Base-by-base conservation (phyloP, 2,888 invertebrate species). In the Noctua comes region DNA sequence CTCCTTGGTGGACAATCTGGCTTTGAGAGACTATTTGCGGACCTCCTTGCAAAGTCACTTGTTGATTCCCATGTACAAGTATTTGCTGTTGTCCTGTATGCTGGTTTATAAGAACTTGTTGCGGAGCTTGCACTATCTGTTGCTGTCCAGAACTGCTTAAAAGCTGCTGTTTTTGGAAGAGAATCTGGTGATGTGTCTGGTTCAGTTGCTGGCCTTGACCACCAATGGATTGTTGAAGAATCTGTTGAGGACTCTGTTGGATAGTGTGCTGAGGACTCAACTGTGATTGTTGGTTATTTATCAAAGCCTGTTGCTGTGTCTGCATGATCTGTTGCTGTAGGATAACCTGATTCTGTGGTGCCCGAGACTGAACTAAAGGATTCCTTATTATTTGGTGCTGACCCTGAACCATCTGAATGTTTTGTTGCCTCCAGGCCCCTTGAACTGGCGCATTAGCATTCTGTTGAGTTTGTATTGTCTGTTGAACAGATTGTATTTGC, bases 241-340 rank as follows among this genome's bases (percentile, higher is more conserved):
- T 96, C 88, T 98, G 97, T 86, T 97, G 97, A 71, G 97, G 97
- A 36, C 95, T 89, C 83, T 97, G 97, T 88, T 97, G 97, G 31
- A 97, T 95, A 48, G 94, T 90, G 79, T 96, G 96, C 84, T 97
- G 97, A 8, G 97, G 97, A 85, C 97, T 97, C 43, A 97, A 91
- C 77, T 96, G 96, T 11, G 94, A 90, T 82, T 95, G 97, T 79
- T 95, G 97, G 80, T 95, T 97, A 90, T 94, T 95, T 80, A 97
- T 94, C 84, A 96, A 88, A 51, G 94, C 94, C 80, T 97, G 97
- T 75, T 97, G 97, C 84, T 96, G 97, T 0, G 97, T 97, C 84
- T 97, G 97, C 94, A 97, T 97, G 80, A 97, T 97, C 86, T 97
- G 97, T 77, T 97, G 97, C 86, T 97, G 97, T 70, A 97, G 91